Evolutionary conservation across 2,797 vertebrate genomes (phyloP).

Genomic region (Corythornis leucogaster): DNA sequence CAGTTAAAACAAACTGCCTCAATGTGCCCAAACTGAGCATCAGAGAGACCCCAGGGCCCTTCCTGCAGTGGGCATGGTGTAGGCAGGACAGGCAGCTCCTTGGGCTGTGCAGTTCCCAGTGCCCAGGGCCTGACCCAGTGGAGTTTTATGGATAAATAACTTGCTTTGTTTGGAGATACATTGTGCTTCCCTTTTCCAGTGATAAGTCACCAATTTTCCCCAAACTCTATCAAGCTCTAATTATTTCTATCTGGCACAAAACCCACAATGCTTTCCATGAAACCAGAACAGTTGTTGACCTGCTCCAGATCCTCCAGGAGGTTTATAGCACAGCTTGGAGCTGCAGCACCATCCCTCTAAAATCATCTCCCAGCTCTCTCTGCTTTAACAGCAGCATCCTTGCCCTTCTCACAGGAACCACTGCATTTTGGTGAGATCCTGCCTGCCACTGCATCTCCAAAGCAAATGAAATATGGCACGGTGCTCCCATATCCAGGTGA

Average conservation of each 20-base stretch:
- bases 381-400: neutral
- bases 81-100: neutral
- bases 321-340: neutral
- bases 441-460: neutral
- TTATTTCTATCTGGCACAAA: neutral
- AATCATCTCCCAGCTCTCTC: neutral
- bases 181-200: neutral
- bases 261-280: neutral
- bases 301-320: neutral
- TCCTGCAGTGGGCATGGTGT: too few species aligned
- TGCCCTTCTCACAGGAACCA: neutral
- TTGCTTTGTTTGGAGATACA: neutral
- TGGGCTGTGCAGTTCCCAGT: neutral
- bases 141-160: neutral
- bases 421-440: neutral
- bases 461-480: conserved; percentile 1
- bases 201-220: neutral
- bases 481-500: neutral
- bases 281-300: neutral
- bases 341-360: neutral
- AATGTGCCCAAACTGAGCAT: neutral
- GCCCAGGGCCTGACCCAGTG: neutral
- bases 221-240: neutral
- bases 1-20: rapidly evolving
- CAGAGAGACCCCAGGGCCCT: neutral